Evolutionary conservation across 2,113 vertebrate genomes (phyloP), one percentile per base, ranked within the genome.

Genomic region (Prunella himalayana): DNA sequence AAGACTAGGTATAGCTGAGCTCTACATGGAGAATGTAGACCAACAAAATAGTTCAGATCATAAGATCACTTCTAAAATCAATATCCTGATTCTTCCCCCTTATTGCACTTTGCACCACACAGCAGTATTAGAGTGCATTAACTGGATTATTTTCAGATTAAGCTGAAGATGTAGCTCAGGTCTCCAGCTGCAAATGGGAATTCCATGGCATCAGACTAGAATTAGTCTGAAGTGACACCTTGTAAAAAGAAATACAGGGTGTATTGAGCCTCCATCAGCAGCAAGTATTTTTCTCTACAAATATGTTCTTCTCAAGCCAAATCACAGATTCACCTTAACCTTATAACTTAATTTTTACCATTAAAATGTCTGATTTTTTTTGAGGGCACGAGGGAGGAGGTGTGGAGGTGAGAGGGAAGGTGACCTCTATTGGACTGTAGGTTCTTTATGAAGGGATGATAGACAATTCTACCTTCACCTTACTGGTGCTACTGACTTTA

Each of bases 371-470:
- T 61, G 18, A 56, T 64, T 9, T 82, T 30, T 9, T 1, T 3
- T 7, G 17, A 3, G 27, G 3, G 2, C 6, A 1, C 3, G 15
- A 7, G 19, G 3, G 10, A 21, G 14, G n/a, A 0, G 0, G 16
- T 44, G 44, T 44, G 9, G 44, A 77, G 17, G 11, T 37, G 37
- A 68, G 61, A 77, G 27, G 71, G 17, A 68, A 44, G 25, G 12
- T 24, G 27, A 57, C 19, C 2, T 51, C 45, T 51, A 0, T 4
- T 47, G 44, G 28, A 57, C 15, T 61, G 21, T 17, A 70, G 15
- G n/a, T 44, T 75, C 25, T 88, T 45, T 71, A 3, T 44, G 37
- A 86, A 41, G 15, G 10, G 14, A 15, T 33, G 16, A 35, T 73
- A 28, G 30, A 37, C n/a, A 49, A 47, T 27, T n/a, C 25, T 49